phyloP scores from a whole-genome alignment of 2,888 invertebrate species.

The Zaprionus obscuricornis region DNA sequence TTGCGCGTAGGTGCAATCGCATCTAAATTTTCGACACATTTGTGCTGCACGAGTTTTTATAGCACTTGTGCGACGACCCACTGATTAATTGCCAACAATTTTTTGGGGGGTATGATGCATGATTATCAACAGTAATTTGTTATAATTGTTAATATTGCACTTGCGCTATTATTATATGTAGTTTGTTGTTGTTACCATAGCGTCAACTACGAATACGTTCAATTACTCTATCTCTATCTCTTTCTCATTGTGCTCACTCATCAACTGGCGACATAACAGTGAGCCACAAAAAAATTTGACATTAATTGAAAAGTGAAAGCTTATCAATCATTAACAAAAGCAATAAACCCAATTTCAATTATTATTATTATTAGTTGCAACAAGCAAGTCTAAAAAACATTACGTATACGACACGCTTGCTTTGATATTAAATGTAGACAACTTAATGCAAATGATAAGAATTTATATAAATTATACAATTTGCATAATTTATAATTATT shows the following conservation, averaged over 20 bases:
- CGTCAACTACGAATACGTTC: conserved; percentile 26
- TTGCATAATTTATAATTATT: too few relatives aligned
- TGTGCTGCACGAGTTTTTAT: neutral
- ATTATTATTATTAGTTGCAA: too few relatives aligned
- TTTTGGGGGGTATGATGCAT: too few relatives aligned
- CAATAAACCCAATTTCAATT: too few relatives aligned
- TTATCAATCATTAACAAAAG: conserved; percentile 37
- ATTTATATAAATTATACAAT: too few relatives aligned
- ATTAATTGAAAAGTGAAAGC: conserved; percentile 49
- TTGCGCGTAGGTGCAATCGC: neutral
- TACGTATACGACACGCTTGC: too few relatives aligned
- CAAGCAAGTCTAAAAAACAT: too few relatives aligned
- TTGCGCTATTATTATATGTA: conserved; percentile 1
- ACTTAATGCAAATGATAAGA: too few relatives aligned
- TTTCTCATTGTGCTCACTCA: too few relatives aligned
- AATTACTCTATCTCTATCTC: neutral
- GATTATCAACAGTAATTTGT: conserved; percentile 16
- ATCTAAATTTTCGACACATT: neutral
- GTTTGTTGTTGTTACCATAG: conserved; percentile 12
- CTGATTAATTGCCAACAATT: conserved; percentile 62
- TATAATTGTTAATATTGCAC: neutral
- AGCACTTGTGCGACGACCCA: conserved; percentile 38
- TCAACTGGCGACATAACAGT: conserved; percentile 39
- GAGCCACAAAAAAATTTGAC: conserved; percentile 22
- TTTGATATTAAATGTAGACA: too few relatives aligned